A percentile compares a stretch with the other conserved stretches of the same genome.
Evolutionary conservation across 2,888 invertebrate species (phyloP).

Genomic region (Villa cingulata): DNA sequence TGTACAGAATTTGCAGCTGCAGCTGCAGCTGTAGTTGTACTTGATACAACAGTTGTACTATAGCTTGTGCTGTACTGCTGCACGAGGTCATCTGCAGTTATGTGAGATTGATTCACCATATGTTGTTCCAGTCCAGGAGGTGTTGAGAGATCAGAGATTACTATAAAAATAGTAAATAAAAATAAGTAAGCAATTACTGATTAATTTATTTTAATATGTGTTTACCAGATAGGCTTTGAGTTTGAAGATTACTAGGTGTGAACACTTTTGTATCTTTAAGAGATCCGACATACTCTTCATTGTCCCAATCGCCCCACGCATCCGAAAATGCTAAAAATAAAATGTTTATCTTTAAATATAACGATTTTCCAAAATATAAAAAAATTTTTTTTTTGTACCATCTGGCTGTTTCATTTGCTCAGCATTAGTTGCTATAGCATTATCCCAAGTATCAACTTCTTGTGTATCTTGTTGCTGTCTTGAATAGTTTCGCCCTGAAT

Average conservation of each 20-base stretch:
- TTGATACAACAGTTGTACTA: slow-evolving; percentile 23
- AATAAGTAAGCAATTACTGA: background rate
- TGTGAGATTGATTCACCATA: slow-evolving; percentile 25
- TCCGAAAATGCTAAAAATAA: slow-evolving; percentile 26
- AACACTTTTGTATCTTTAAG: slow-evolving; percentile 89
- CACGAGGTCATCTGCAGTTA: slow-evolving; percentile 24
- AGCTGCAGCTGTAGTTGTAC: slow-evolving; percentile 24
- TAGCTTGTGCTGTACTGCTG: slow-evolving; percentile 24
- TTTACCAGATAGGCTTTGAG: slow-evolving; percentile 26
- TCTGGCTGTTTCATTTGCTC: slow-evolving; percentile 22
- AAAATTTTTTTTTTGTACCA: slow-evolving; percentile 11
- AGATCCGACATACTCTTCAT: slow-evolving; percentile 89
- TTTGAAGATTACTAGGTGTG: slow-evolving; percentile 48
- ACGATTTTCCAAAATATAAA: background rate
- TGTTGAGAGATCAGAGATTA: slow-evolving; percentile 30
- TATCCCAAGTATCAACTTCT: slow-evolving; percentile 46
- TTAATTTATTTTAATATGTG: background rate
- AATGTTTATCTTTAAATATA: slow-evolving; percentile 2
- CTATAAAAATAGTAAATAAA: background rate
- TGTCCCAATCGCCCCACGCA: slow-evolving; percentile 65
- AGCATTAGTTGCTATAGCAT: slow-evolving; percentile 36
- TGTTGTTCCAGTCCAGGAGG: slow-evolving; percentile 38
- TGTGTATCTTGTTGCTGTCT: slow-evolving; percentile 31
- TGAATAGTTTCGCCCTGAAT: slow-evolving; percentile 20
- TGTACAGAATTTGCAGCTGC: slow-evolving; percentile 21